These are phyloP conservation scores for Adelognathus sp. DNA, from an alignment of 2,888 invertebrate species.

Conservation along the genomic window DNA sequence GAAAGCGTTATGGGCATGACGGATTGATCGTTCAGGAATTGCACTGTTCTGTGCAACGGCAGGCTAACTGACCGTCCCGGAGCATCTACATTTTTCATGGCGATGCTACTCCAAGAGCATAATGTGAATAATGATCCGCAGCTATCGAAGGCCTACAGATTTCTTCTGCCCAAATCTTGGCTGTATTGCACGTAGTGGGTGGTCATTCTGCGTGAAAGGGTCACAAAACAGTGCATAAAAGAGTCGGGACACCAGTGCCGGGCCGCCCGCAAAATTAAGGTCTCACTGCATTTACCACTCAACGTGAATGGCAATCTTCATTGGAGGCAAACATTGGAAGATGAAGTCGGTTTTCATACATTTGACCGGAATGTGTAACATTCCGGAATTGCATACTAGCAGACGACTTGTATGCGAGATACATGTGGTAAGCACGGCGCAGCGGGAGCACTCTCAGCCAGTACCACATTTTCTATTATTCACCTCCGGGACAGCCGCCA, in stretches of 20 bases:
- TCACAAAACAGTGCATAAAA: background rate
- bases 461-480: too few relatives aligned
- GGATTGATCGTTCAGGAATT: constrained; percentile 50
- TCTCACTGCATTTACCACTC: background rate
- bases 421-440: too few relatives aligned
- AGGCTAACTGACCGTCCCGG: background rate
- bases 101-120: constrained; percentile 10
- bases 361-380: background rate
- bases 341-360: background rate
- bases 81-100: constrained; percentile 28
- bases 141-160: too few relatives aligned
- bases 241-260: background rate
- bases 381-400: background rate
- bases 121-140: constrained; percentile 47
- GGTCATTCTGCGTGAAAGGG: background rate
- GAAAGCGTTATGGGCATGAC: constrained; percentile 40
- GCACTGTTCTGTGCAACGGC: constrained; percentile 1
- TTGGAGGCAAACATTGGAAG: background rate
- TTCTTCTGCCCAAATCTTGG: background rate
- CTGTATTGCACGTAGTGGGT: background rate
- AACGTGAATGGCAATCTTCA: background rate
- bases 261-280: background rate
- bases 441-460: too few relatives aligned
- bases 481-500: too few relatives aligned
- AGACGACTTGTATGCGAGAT: too few relatives aligned